A percentile compares a stretch with the other conserved stretches of the same genome.
Conservation (phyloP, 2,888 invertebrate genomes). For the Arge pagana region DNA sequence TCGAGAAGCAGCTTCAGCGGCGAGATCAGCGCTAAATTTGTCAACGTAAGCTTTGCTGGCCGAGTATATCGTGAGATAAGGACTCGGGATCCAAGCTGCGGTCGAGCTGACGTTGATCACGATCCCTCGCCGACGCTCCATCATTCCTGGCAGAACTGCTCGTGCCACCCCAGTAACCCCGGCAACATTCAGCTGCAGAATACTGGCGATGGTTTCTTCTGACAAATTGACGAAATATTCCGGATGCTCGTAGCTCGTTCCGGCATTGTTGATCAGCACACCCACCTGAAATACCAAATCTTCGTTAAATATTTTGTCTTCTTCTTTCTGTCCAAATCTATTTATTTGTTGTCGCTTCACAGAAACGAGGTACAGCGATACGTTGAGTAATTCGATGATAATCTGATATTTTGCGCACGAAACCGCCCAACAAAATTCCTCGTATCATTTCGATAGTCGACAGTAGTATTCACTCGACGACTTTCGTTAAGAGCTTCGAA, state of each 20-base stretch:
- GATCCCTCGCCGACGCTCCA: conserved; percentile 77
- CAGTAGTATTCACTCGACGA: too few relatives aligned
- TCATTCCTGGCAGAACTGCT: conserved; percentile 82
- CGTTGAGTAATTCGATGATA: too few relatives aligned
- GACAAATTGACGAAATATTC: conserved; percentile 57
- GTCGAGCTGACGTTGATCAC: conserved; percentile 90
- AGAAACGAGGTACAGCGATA: too few relatives aligned
- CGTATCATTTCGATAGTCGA: too few relatives aligned
- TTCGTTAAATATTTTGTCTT: too few relatives aligned
- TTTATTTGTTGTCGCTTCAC: too few relatives aligned
- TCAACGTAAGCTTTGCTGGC: conserved; percentile 88
- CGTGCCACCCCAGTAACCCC: conserved; percentile 65
- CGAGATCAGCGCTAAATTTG: conserved; percentile 78
- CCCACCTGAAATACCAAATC: too few relatives aligned
- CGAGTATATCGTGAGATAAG: conserved; percentile 83
- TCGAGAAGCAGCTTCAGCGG: conserved; percentile 72
- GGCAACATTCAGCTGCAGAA: conserved; percentile 60
- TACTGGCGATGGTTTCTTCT: conserved; percentile 50
- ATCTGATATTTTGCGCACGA: too few relatives aligned
- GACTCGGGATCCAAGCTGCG: conserved; percentile 78
- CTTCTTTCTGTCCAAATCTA: too few relatives aligned
- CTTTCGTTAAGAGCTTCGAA: too few relatives aligned
- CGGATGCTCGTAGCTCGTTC: conserved; percentile 68
- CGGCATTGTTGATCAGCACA: conserved; percentile 69
- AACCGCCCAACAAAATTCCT: too few relatives aligned